Base-by-base conservation (phyloP, 1,140 invertebrate species). In the Drosophila hydei region DNA sequence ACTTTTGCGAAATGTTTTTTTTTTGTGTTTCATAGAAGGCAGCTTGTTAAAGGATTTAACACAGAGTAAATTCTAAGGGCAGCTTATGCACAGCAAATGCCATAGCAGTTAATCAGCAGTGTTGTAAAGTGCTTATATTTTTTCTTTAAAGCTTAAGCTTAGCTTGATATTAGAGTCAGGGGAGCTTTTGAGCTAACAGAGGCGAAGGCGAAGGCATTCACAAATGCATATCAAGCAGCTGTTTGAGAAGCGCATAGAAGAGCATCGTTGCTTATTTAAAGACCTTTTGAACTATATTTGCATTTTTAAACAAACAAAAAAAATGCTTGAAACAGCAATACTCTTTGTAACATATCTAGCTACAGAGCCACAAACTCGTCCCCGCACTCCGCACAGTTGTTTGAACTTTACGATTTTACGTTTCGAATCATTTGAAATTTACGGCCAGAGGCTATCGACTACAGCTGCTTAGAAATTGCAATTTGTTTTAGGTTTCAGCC, bases 371-470 rank as follows among this genome's bases (percentile, higher is more conserved):
- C 12, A 4, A 21, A 23, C 47, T 8, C 47, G 6, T 3, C 8
- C 6, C n/a, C 23, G 9, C 19, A 12, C 21, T 14, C 2, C 25
- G 61, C 42, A 4, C 18, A 42, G 16, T 27, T 59, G 21, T 40
- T 23, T 70, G 64, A 64, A 75, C 59, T 85, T 79, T 70, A 76
- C 78, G 79, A 76, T 76, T 58, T 52, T 60, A 79, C 76, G 71
- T 79, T 79, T 72, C 76, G 64, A 70, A 79, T 69, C 77, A 72
- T 23, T 63, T 62, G 59, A n/a, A 55, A 42, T 40, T 55, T 50
- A 50, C 47, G 47, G 47, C 23, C 47, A 50, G 47, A 50, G 47
- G n/a, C 47, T 50, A 50, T 25, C 47, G 47, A 27, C 47, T 50
- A 50, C 68, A 71, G 68, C 68, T 64, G 68, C 47, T 72, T 79